Base-by-base conservation (phyloP, 2,888 invertebrate species). In the Troglohyphantes excavatus region DNA sequence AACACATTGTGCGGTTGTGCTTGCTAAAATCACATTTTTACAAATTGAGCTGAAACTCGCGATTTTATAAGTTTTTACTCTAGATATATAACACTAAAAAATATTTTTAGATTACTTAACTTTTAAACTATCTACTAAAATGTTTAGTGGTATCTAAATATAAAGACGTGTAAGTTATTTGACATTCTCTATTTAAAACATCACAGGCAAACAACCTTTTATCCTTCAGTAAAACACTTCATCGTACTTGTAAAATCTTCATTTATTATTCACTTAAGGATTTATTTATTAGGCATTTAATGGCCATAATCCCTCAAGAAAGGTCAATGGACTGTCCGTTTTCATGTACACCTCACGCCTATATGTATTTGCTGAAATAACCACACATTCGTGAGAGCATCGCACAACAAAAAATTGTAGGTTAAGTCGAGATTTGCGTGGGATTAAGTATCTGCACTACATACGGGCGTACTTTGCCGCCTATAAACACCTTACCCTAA, bases 371-470 rank as follows among this genome's bases (percentile, higher is more conserved):
- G 46, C 17, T 63, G 21, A 26, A 43, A 72, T 9, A 23, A 43
- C 46, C 43, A 11, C 19, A 23, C 6, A 19, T 13, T 72, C 23
- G 17, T 43, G 17, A 43, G 11, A 63, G 17, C 39, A 39, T 1
- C 13, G 7, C 13, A 39, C 13, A 13, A 13, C 13, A 13, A 79
- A 67, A 23, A 67, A 26, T 79, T 79, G 43, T 79, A 79, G 79
- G 79, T 67, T 79, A 79, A 79, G 79, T 43, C 19, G 65, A 65
- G 79, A 79, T 79, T 79, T 79, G 46, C 67, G 76, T 78, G 63
- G 76, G 21, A 21, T 78, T 78, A 19, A 63, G 33, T 53, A 53
- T 53, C 53, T 5, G 3, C 39, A 72, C 7, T 72, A 11, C 7
- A n/a, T 39, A 19, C 72, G 3, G n/a, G n/a, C n/a, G 53, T n/a